These are phyloP conservation scores for Aradus depressus DNA, from an alignment of 2,888 invertebrate genomes.

Conservation along the genomic window DNA sequence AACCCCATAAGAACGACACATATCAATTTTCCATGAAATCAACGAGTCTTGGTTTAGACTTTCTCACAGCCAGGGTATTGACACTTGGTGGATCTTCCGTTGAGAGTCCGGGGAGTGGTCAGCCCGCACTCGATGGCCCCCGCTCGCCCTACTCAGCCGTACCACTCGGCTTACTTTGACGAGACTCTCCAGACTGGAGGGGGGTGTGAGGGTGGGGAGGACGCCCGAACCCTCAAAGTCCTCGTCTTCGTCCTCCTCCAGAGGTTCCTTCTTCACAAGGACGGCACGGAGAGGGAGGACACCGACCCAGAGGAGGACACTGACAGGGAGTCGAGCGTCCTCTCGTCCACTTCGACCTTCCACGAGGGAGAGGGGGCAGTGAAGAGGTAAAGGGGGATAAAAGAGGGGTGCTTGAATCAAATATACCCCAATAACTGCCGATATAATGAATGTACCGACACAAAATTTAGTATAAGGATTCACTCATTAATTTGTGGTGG, in stretches of 20 bases:
- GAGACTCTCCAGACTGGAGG: conserved; percentile 53
- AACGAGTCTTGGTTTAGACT: conserved; percentile 92
- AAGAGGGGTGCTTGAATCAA: too few species aligned
- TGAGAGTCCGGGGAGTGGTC: conserved; percentile 71
- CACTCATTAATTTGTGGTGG: too few species aligned
- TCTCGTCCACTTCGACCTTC: conserved; percentile 39
- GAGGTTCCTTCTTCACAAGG: conserved; percentile 54
- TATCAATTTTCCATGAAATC: too few species aligned
- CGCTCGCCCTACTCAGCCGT: conserved; percentile 19
- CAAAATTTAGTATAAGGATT: too few species aligned
- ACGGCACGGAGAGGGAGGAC: conserved; percentile 50
- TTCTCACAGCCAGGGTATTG: conserved; percentile 90
- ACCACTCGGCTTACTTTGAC: conserved; percentile 35
- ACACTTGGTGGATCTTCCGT: conserved; percentile 85
- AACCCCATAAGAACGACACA: too few species aligned
- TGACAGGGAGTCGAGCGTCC: conserved; percentile 53
- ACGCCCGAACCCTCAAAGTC: conserved; percentile 35
- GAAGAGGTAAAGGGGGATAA: too few species aligned
- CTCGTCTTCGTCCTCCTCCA: conserved; percentile 42
- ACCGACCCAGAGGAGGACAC: conserved; percentile 56
- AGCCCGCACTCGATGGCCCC: conserved; percentile 44
- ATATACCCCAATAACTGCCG: too few species aligned
- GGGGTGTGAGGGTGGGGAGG: conserved; percentile 52
- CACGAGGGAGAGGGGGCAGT: conserved; percentile 42
- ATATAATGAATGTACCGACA: too few species aligned